phyloP scores from a whole-genome alignment of 2,888 invertebrate genomes.

The Diplolepis rosae region DNA sequence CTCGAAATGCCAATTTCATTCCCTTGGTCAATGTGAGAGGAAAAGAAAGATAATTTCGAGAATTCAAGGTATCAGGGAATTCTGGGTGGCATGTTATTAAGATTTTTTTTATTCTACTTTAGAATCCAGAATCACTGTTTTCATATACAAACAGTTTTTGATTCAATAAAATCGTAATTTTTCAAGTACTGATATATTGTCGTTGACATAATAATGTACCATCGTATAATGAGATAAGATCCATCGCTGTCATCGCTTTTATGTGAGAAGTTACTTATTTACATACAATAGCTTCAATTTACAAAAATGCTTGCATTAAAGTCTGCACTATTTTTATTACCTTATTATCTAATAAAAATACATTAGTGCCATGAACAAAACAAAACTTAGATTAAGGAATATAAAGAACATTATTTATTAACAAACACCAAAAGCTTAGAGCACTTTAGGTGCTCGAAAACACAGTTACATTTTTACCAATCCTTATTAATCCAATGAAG shows the following conservation, averaged over 20 bases:
- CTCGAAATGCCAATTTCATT: background rate
- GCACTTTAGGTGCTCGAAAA: too few species aligned
- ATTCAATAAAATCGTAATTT: too few species aligned
- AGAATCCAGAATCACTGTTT: too few species aligned
- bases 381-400: slow-evolving; percentile 26
- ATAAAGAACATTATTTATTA: slow-evolving; percentile 18
- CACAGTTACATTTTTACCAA: too few species aligned
- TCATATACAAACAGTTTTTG: too few species aligned
- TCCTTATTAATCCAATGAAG: too few species aligned
- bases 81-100: background rate
- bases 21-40: background rate
- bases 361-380: slow-evolving; percentile 9
- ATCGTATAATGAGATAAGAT: slow-evolving; percentile 24
- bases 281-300: slow-evolving; percentile 29
- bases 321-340: slow-evolving; percentile 20
- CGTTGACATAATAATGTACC: slow-evolving; percentile 21
- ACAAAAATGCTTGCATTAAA: slow-evolving; percentile 31
- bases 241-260: slow-evolving; percentile 20
- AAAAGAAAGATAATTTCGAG: background rate
- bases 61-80: background rate
- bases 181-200: background rate
- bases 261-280: slow-evolving; percentile 25
- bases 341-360: slow-evolving; percentile 31
- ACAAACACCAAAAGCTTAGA: too few species aligned
- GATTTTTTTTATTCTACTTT: background rate